phyloP scores from a whole-genome alignment of 2,113 vertebrate genomes.

The Spilogale gracilis region DNA sequence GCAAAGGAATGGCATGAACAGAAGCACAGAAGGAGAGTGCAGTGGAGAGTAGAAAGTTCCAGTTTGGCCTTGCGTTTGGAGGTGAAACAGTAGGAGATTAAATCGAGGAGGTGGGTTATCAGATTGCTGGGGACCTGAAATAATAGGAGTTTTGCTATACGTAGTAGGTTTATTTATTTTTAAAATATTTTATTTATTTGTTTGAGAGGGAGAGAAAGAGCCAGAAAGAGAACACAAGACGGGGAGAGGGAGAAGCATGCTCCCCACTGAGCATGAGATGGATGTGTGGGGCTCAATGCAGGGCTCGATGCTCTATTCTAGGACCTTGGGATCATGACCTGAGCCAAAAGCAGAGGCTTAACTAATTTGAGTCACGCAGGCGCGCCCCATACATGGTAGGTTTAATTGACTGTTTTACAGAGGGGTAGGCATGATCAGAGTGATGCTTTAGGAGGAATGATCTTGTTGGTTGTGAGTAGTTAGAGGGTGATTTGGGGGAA shows the following conservation, averaged over 20 bases:
- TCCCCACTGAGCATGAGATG: too few relatives aligned
- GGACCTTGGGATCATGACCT: too few relatives aligned
- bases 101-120: not conserved
- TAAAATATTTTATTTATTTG: too few relatives aligned
- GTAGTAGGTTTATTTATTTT: not conserved
- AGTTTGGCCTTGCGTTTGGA: slow-evolving; percentile 4
- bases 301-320: too few relatives aligned
- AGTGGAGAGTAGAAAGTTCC: not conserved
- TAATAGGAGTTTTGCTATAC: not conserved
- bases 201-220: too few relatives aligned
- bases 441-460: not conserved
- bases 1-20: not conserved
- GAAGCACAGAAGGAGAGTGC: not conserved
- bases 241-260: too few relatives aligned
- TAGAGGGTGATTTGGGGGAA: slow-evolving; percentile 13
- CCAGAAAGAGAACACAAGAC: too few relatives aligned
- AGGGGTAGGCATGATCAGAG: not conserved
- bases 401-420: not conserved
- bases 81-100: not conserved
- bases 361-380: too few relatives aligned
- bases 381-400: not conserved
- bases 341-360: too few relatives aligned
- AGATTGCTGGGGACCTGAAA: slow-evolving; percentile 10
- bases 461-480: not conserved
- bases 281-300: too few relatives aligned